Conservation (phyloP, 2,797 vertebrate genomes). For the Poeciliopsis gracilis region DNA sequence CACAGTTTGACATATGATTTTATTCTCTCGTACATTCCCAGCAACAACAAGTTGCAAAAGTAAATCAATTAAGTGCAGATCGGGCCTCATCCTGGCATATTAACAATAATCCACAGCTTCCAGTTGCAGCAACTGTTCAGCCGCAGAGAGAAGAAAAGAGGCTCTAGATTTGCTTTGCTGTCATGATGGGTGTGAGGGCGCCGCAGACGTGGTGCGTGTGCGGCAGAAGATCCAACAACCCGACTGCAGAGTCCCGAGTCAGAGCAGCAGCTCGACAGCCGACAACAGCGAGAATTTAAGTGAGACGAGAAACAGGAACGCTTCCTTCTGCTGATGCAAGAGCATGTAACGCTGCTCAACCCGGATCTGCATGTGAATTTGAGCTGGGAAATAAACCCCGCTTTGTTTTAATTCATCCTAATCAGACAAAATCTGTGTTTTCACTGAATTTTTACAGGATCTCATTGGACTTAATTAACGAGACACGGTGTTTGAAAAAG, state of each 20-base stretch:
- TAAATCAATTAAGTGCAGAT: too few relatives aligned
- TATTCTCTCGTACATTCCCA: too few relatives aligned
- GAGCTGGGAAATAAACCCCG: too few relatives aligned
- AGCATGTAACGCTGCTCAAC: background rate
- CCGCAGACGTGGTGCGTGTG: background rate
- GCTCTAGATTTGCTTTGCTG: background rate
- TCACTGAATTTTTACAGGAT: background rate
- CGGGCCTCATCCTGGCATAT: too few relatives aligned
- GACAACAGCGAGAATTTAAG: background rate
- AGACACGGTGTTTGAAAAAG: background rate
- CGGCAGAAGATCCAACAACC: background rate
- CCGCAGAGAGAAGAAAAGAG: background rate
- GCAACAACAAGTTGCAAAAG: too few relatives aligned
- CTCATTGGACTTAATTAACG: background rate
- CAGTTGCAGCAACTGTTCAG: background rate
- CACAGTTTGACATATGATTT: too few relatives aligned
- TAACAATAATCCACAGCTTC: background rate
- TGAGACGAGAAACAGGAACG: background rate
- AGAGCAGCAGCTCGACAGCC: conserved; percentile 2
- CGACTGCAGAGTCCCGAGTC: background rate
- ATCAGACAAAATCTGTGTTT: background rate
- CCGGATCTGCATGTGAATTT: background rate
- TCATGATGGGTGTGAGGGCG: background rate
- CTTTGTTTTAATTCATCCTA: background rate
- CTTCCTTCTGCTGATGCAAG: conserved; percentile 1